These are phyloP conservation scores for Tipula helvola DNA, from an alignment of 2,888 invertebrate species.

Conservation along the genomic window DNA sequence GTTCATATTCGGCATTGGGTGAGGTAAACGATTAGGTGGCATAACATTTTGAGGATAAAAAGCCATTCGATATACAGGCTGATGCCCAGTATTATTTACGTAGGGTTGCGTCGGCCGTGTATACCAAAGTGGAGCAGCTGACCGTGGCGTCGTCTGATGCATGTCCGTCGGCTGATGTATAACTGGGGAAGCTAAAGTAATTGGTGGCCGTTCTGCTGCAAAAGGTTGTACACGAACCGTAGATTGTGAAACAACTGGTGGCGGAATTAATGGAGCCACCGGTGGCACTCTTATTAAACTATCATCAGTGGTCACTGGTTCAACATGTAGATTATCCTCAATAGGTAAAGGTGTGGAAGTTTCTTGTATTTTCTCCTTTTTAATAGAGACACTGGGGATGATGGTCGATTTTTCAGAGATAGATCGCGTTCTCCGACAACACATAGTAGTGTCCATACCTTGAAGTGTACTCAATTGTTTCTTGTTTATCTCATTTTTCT, in stretches of 20 bases:
- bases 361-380: not conserved
- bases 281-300: not conserved
- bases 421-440: not conserved
- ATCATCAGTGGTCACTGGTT: not conserved
- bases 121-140: not conserved
- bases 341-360: not conserved
- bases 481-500: constrained; percentile 27
- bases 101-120: not conserved
- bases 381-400: not conserved
- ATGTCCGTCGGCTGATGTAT: not conserved
- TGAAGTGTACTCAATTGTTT: not conserved
- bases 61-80: not conserved
- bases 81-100: not conserved
- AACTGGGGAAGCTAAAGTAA: not conserved
- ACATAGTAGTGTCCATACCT: not conserved
- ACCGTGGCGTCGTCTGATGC: not conserved
- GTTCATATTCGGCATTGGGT: not conserved
- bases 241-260: not conserved
- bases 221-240: not conserved
- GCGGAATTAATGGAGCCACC: not conserved
- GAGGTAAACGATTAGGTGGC: constrained; percentile 10
- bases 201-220: not conserved
- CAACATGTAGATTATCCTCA: not conserved
- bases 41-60: not conserved
- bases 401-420: not conserved